Conservation (phyloP, 2,113 vertebrate species). For the Eubucco bourcierii region DNA sequence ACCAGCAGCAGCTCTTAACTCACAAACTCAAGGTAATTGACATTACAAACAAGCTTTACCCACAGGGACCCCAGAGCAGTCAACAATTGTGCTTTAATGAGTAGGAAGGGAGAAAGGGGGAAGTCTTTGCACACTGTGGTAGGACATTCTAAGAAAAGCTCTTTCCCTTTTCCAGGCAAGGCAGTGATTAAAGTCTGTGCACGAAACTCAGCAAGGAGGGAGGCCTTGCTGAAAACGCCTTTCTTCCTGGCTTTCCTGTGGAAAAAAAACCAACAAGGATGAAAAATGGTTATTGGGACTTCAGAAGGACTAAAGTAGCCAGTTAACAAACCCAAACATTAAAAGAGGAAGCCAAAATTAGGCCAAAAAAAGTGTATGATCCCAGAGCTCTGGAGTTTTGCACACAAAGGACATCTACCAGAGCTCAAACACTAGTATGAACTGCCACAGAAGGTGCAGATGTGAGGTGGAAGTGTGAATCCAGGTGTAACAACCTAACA, state of each 20-base stretch:
- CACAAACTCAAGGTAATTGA: conserved; percentile 62
- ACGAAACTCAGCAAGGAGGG: not conserved
- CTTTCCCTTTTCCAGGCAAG: conserved; percentile 64
- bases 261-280: conserved; percentile 34
- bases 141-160: conserved; percentile 62
- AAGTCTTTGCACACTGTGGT: conserved; percentile 34
- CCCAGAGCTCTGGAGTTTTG: not conserved
- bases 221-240: conserved; percentile 26
- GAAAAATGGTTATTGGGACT: conserved; percentile 25
- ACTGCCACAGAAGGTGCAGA: not conserved
- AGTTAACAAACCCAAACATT: conserved; percentile 37
- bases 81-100: conserved; percentile 68
- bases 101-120: conserved; percentile 50
- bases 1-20: conserved; percentile 50
- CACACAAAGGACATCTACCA: not conserved
- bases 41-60: conserved; percentile 57
- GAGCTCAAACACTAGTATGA: not conserved
- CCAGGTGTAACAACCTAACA: not conserved
- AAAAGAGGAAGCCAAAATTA: conserved; percentile 22
- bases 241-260: conserved; percentile 64
- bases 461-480: not conserved
- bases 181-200: conserved; percentile 58
- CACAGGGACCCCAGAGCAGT: conserved; percentile 50
- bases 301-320: not conserved
- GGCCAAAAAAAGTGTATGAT: not conserved